These are phyloP conservation scores for Orycteropus afer DNA, from an alignment of 2,113 vertebrate species.

Conservation along the genomic window DNA sequence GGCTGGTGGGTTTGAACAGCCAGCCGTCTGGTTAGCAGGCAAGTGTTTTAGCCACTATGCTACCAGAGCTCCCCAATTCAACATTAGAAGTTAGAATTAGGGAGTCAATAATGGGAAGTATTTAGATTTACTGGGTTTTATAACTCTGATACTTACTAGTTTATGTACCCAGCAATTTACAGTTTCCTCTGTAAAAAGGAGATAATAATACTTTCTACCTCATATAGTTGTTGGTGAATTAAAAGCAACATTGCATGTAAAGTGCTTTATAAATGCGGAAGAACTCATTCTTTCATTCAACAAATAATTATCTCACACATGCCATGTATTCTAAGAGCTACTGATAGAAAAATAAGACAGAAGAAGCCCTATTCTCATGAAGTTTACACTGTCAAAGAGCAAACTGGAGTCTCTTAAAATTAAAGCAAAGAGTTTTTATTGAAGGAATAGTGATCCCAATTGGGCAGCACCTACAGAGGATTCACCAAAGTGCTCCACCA, in stretches of 20 bases:
- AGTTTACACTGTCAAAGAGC: background rate
- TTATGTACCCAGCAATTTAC: background rate
- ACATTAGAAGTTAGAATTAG: background rate
- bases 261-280: background rate
- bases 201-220: background rate
- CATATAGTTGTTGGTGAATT: background rate
- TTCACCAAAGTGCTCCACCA: no score
- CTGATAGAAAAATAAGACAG: background rate
- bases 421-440: no score
- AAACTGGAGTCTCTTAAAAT: no score
- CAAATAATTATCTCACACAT: background rate
- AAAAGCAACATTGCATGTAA: background rate
- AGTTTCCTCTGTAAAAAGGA: background rate
- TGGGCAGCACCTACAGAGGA: no score
- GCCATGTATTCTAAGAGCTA: background rate
- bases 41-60: no score
- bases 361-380: constrained; percentile 3
- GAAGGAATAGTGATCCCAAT: no score
- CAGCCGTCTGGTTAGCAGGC: no score
- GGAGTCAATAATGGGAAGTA: background rate
- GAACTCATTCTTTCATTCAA: background rate
- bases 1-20: no score
- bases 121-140: background rate
- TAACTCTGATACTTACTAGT: background rate
- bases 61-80: no score